A percentile compares a stretch with the other conserved stretches of the same genome.
These are phyloP conservation scores for Tuberolachnus salignus DNA, from an alignment of 2,888 invertebrate genomes.

Conservation along the genomic window DNA sequence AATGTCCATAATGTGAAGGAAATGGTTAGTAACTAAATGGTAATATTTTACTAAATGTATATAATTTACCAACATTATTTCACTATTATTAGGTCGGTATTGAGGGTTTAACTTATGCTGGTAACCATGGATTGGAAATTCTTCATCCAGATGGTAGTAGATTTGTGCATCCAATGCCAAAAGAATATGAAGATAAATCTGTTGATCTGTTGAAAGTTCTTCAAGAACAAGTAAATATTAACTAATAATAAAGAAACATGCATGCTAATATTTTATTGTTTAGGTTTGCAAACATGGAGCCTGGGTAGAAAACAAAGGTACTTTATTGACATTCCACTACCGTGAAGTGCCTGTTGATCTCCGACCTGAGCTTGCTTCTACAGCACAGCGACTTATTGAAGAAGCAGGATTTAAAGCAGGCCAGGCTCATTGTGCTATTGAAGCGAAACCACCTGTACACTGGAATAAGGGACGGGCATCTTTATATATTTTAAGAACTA, in stretches of 20 bases:
- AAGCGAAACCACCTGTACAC: constrained; percentile 86
- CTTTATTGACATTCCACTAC: constrained; percentile 64
- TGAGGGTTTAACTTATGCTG: constrained; percentile 88
- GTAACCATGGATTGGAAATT: constrained; percentile 87
- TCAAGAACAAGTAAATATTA: constrained; percentile 73
- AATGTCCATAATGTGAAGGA: constrained; percentile 86
- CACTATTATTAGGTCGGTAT: constrained; percentile 73
- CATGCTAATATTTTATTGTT: neutral
- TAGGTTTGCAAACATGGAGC: constrained; percentile 62
- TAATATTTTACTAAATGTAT: neutral
- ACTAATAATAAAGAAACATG: neutral
- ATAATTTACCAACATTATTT: neutral
- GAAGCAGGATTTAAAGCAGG: constrained; percentile 80
- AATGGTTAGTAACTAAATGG: constrained; percentile 69
- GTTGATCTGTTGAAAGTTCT: constrained; percentile 76
- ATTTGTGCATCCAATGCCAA: constrained; percentile 89
- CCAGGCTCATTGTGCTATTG: constrained; percentile 84
- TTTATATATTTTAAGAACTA: constrained; percentile 86
- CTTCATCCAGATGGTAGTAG: constrained; percentile 88
- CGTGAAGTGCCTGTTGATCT: constrained; percentile 71
- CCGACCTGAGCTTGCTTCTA: constrained; percentile 73
- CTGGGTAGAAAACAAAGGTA: constrained; percentile 64
- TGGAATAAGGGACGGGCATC: constrained; percentile 92
- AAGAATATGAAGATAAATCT: constrained; percentile 81
- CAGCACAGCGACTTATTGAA: constrained; percentile 75